Percentiles rank a stretch among this genome's conserved stretches.
These are phyloP conservation scores for Drosophila saltans DNA, from an alignment of 1,140 invertebrate species.

Conservation along the genomic window DNA sequence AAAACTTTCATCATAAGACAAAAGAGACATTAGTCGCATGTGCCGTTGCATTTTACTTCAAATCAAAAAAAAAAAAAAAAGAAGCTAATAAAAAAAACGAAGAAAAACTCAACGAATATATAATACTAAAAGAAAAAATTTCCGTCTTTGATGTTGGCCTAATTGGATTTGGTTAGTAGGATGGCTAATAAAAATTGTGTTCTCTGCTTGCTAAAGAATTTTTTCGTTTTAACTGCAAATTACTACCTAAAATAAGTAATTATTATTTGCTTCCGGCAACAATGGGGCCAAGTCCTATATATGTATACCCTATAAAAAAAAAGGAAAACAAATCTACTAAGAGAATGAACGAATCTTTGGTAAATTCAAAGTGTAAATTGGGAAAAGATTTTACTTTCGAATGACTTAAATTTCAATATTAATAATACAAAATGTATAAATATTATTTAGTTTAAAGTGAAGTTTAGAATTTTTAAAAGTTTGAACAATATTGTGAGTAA, in stretches of 20 bases:
- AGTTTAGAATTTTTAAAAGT: too few species aligned
- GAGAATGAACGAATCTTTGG: too few species aligned
- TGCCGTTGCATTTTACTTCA: slow-evolving; percentile 51
- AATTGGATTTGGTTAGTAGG: slow-evolving; percentile 70
- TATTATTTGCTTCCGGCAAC: slow-evolving; percentile 55
- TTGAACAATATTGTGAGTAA: too few species aligned
- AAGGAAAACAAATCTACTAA: too few species aligned
- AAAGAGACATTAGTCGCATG: slow-evolving; percentile 64
- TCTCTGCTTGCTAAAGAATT: slow-evolving; percentile 61
- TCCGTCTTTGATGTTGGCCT: slow-evolving; percentile 66
- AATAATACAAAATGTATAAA: too few species aligned
- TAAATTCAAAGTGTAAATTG: too few species aligned
- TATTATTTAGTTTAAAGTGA: too few species aligned
- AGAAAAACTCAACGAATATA: slow-evolving; percentile 14
- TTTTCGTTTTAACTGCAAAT: slow-evolving; percentile 76
- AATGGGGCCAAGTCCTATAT: not conserved
- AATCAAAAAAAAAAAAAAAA: not conserved
- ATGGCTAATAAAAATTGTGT: slow-evolving; percentile 68
- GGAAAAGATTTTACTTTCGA: too few species aligned
- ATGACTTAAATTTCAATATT: too few species aligned
- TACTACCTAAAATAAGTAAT: slow-evolving; percentile 64
- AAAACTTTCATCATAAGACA: slow-evolving; percentile 61
- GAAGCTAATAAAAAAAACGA: not conserved
- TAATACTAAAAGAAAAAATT: slow-evolving; percentile 17
- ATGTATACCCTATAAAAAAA: not conserved